Evolutionary conservation across 2,888 invertebrate genomes (phyloP), one percentile per base, ranked within the genome.

Genomic region (Oscheius sp.): DNA sequence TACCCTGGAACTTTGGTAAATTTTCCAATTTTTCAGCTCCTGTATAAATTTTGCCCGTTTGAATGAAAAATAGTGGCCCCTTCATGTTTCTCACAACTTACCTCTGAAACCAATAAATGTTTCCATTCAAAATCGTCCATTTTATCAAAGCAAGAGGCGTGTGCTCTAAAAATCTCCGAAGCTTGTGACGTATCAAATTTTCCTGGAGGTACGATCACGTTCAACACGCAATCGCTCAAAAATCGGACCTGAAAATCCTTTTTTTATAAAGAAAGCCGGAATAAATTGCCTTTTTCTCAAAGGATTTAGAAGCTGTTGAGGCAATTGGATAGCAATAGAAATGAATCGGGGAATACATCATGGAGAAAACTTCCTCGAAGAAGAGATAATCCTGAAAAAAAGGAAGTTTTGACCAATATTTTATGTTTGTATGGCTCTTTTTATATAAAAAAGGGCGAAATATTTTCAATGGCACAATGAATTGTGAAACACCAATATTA

Each of bases 281-380:
- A n/a, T 21, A 23, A 16, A 3, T 29, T 6, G 77, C 81, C 72
- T 76, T 72, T 7, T 70, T 49, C 23, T 76, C 74, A 21, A 81
- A 81, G 1, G 70, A 12, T 18, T 70, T 61, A 9, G 73, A 68
- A 7, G 81, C 73, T 16, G 68, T 46, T 1, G 59, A 43, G 21
- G 74, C 78, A 12, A 81, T 35, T 2, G 74, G 75, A 23, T 75
- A 78, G 35, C 81, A 81, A 63, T 75, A 81, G 53, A 81, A 81
- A 52, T 81, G 75, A 13, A 76, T 70, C 1, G 81, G 81, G 9
- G 77, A 76, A 64, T 74, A 76, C 76, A 79, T 72, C 76, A 79
- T 81, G 13, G 75, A 73, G 27, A 81, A 66, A n/a, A 74, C 69
- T 56, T 79, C 76, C 27, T 81, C 81, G 13, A 81, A 72, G 41